phyloP scores from a whole-genome alignment of 2,113 vertebrate genomes.

The Actinemys pallida region DNA sequence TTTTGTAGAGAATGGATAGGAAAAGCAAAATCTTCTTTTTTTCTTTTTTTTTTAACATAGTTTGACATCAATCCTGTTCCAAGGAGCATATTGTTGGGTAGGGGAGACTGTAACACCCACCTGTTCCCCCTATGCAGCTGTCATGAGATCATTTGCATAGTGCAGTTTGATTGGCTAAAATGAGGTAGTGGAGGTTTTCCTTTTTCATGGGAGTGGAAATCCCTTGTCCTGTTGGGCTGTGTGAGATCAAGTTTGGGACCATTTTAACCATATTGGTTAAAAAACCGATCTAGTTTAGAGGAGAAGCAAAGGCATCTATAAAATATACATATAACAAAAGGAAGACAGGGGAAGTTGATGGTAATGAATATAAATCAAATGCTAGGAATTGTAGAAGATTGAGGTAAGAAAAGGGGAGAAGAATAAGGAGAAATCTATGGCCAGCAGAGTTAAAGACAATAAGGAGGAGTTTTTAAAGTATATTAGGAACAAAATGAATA shows the following conservation, averaged over 20 bases:
- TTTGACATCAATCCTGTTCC: neutral
- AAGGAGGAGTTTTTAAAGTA: neutral
- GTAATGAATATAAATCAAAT: neutral
- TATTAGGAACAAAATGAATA: neutral
- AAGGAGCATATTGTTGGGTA: neutral
- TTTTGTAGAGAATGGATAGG: neutral
- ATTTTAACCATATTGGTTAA: neutral
- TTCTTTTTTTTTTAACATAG: neutral
- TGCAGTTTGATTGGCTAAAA: neutral
- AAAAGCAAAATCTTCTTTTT: neutral
- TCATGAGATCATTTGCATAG: neutral
- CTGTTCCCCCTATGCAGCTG: neutral
- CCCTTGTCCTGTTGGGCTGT: neutral
- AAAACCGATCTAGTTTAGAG: neutral
- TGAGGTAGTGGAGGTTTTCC: neutral
- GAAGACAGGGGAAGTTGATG: neutral
- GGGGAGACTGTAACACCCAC: neutral
- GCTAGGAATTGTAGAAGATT: neutral
- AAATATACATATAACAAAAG: neutral
- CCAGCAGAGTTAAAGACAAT: neutral
- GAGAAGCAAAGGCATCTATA: neutral
- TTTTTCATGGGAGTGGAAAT: neutral
- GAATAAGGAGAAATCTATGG: neutral
- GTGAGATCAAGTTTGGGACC: neutral
- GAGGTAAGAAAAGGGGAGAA: neutral